A percentile compares a stretch with the other conserved stretches of the same genome.
Evolutionary conservation across 2,888 invertebrate species (phyloP).

Genomic region (Brachylomia viminalis): DNA sequence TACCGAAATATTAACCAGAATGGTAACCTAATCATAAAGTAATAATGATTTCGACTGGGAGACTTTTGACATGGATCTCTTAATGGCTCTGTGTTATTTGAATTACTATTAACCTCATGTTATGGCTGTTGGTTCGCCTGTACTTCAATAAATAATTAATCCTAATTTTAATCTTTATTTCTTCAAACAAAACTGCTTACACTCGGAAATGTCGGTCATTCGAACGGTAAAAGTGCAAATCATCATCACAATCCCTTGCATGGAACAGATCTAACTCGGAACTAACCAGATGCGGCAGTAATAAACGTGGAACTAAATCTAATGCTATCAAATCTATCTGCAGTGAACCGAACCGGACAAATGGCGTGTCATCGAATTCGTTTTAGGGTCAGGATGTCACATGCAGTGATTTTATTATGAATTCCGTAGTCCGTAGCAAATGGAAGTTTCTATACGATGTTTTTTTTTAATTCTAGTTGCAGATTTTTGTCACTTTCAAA

Average conservation of each 20-base stretch:
- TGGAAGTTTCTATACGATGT: neutral
- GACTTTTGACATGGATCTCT: neutral
- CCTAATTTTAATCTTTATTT: neutral
- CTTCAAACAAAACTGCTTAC: neutral
- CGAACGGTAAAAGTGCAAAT: slow-evolving; percentile 11
- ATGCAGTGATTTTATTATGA: slow-evolving; percentile 43
- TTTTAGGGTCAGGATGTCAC: slow-evolving; percentile 54
- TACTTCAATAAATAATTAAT: too few relatives aligned
- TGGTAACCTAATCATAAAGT: neutral
- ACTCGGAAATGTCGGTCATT: neutral
- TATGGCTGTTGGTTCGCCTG: neutral
- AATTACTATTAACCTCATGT: neutral
- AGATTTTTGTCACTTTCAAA: neutral
- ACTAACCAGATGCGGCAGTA: slow-evolving; percentile 37
- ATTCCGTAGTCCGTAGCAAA: neutral
- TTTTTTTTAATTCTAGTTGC: neutral
- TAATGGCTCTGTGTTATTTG: neutral
- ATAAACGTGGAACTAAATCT: slow-evolving; percentile 33
- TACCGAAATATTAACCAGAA: neutral
- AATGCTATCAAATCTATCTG: slow-evolving; percentile 56
- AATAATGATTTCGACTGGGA: neutral
- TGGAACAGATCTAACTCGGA: slow-evolving; percentile 2
- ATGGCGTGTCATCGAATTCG: slow-evolving; percentile 59
- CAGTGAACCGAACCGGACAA: slow-evolving; percentile 51
- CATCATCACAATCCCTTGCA: neutral